Percentiles rank a stretch among this genome's conserved stretches.
These are phyloP conservation scores for Pasiphila rectangulata DNA, from an alignment of 2,888 invertebrate species.

Conservation along the genomic window DNA sequence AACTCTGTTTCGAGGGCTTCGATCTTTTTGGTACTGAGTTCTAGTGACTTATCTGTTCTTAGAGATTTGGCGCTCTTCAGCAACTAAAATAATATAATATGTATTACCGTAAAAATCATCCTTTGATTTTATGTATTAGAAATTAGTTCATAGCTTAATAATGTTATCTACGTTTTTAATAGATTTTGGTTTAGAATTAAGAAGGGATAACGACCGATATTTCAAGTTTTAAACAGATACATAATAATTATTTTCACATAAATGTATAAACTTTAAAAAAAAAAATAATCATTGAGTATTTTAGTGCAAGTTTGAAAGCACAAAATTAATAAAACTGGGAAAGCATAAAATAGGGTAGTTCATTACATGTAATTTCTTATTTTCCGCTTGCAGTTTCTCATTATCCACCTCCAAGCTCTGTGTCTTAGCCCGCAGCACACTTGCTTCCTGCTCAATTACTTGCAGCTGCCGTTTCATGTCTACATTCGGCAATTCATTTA, in stretches of 20 bases:
- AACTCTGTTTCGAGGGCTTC: conserved; percentile 83
- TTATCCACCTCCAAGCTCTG: conserved; percentile 87
- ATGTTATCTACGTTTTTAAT: too few relatives aligned
- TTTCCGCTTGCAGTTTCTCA: conserved; percentile 87
- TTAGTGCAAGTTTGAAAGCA: too few relatives aligned
- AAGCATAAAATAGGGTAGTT: too few relatives aligned
- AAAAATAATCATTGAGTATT: too few relatives aligned
- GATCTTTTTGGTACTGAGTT: conserved; percentile 82
- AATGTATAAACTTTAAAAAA: too few relatives aligned
- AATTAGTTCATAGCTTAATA: too few relatives aligned
- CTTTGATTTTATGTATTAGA: too few relatives aligned
- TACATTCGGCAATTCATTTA: conserved; percentile 82
- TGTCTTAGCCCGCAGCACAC: conserved; percentile 84
- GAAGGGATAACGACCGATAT: neutral
- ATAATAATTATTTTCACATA: too few relatives aligned
- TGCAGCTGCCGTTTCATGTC: conserved; percentile 88
- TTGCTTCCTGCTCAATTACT: conserved; percentile 88
- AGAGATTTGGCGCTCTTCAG: conserved; percentile 77
- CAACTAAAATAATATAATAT: conserved; percentile 59
- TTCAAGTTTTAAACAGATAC: too few relatives aligned
- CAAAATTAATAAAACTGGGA: too few relatives aligned
- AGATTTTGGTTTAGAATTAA: too few relatives aligned
- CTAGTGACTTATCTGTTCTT: conserved; percentile 77
- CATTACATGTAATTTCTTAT: conserved; percentile 83
- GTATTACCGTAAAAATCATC: too few relatives aligned